A percentile compares a stretch with the other conserved stretches of the same genome.
phyloP scores from a whole-genome alignment of 2,797 vertebrate species.

The Myripristis murdjan region DNA sequence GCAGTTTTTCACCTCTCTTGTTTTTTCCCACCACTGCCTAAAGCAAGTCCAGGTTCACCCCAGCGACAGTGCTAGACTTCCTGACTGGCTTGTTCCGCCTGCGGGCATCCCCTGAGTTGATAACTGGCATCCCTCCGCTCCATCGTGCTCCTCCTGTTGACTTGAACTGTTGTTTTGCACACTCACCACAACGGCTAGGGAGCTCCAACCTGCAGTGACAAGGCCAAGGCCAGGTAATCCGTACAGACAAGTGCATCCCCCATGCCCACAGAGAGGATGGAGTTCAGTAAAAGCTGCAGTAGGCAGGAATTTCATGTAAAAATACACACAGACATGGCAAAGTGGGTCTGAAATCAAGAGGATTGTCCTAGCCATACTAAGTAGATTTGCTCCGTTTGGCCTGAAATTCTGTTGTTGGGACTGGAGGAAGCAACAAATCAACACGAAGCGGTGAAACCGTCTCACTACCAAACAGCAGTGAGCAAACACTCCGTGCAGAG shows the following conservation, averaged over 20 bases:
- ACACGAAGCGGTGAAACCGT: too few species aligned
- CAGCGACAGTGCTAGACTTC: constrained; percentile 9
- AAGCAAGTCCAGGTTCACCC: constrained; percentile 29
- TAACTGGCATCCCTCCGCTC: constrained; percentile 41
- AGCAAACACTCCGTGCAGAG: too few species aligned
- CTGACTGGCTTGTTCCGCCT: constrained; percentile 42
- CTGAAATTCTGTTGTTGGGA: too few species aligned
- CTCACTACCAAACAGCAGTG: too few species aligned
- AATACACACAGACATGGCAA: constrained; percentile 6
- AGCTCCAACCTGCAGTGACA: background rate
- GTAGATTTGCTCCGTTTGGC: too few species aligned
- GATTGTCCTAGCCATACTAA: too few species aligned
- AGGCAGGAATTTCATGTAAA: constrained; percentile 27
- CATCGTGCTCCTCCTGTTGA: constrained; percentile 41
- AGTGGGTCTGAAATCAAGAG: background rate
- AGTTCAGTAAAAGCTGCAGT: constrained; percentile 33
- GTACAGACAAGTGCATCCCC: constrained; percentile 9
- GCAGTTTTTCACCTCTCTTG: background rate
- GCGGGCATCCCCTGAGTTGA: constrained; percentile 56
- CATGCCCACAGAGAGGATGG: constrained; percentile 5
- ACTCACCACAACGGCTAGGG: background rate
- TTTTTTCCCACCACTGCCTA: constrained; percentile 1
- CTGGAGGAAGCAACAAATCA: too few species aligned
- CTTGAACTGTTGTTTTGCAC: constrained; percentile 42
- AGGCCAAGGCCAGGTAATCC: constrained; percentile 42